Conservation (phyloP, 2,797 vertebrate genomes). For the Craterocephalus amniculus region DNA sequence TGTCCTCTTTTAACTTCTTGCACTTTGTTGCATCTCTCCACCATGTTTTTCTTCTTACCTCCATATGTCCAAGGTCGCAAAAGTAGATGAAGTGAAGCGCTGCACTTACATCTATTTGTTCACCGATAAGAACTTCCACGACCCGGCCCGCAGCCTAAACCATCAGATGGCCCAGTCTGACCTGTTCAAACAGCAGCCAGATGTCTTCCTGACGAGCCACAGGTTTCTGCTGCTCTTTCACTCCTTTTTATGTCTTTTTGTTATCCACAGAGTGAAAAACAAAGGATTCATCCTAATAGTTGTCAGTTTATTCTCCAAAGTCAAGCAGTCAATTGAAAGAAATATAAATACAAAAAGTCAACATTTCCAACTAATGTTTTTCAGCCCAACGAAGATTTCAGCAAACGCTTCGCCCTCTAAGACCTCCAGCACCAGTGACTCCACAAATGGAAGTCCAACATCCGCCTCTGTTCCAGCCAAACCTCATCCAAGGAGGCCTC, state of each 20-base stretch:
- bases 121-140: slow-evolving; percentile 88
- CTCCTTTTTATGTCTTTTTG: not conserved
- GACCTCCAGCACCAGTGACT: slow-evolving; percentile 36
- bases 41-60: not conserved
- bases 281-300: too few species aligned
- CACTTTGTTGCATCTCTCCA: not conserved
- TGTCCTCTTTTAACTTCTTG: accelerated
- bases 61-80: slow-evolving; percentile 83
- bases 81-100: slow-evolving; percentile 85
- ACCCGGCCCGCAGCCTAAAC: slow-evolving; percentile 88
- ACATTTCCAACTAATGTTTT: not conserved
- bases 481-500: slow-evolving; percentile 56
- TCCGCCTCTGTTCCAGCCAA: slow-evolving; percentile 40
- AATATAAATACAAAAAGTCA: not conserved
- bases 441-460: slow-evolving; percentile 50
- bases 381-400: slow-evolving; percentile 63
- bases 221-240: slow-evolving; percentile 59
- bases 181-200: slow-evolving; percentile 92
- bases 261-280: not conserved
- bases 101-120: slow-evolving; percentile 90
- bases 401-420: slow-evolving; percentile 45
- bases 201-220: slow-evolving; percentile 86
- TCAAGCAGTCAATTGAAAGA: not conserved
- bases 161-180: slow-evolving; percentile 89
- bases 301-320: not conserved